Base-by-base conservation (phyloP, 2,113 vertebrate genomes). In the Xenopus borealis region DNA sequence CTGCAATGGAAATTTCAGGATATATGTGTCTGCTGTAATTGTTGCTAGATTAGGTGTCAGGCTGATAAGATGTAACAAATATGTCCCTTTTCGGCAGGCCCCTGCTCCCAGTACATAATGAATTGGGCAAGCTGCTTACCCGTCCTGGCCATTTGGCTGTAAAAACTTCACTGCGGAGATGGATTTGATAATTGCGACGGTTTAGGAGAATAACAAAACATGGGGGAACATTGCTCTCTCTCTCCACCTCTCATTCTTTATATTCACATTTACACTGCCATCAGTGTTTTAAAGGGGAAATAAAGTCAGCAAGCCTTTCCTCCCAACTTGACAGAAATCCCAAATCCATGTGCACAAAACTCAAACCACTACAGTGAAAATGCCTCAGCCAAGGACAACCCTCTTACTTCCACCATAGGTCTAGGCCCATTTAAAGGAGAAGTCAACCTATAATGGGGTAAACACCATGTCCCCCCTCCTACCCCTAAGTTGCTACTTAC, bases 1-100 rank as follows among this genome's bases (percentile, higher is more conserved):
- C 13, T 20, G 77, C 83, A 90, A 85, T 88, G 72, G 72, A 89
- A 92, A 89, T 86, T 84, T 86, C 83, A 82, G 88, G 87, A 90
- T 91, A 88, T 89, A 91, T 89, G 88, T 85, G 85, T 81, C 85
- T 85, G 88, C 87, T 89, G 89, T 91, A 92, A 93, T 93, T 91
- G 91, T 92, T 90, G 91, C 84, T 89, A 90, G 91, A 92, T 90
- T 92, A 88, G 80, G 89, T 93, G 91, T 93, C 91, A 92, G 81
- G 77, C 87, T 86, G 91, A 93, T 93, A 93, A 93, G 91, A 93
- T 93, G 85, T 93, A 89, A 93, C 90, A 88, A 92, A 93, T 92
- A 89, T 84, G 89, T 87, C 78, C 86, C 84, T 85, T 84, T 85
- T 81, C 83, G 82, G 83, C 79, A 80, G 80, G 86, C 79, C 85